Percentiles rank a stretch among this genome's conserved stretches.
Evolutionary conservation across 2,113 vertebrate species (phyloP).

Genomic region (Centrocercus urophasianus): DNA sequence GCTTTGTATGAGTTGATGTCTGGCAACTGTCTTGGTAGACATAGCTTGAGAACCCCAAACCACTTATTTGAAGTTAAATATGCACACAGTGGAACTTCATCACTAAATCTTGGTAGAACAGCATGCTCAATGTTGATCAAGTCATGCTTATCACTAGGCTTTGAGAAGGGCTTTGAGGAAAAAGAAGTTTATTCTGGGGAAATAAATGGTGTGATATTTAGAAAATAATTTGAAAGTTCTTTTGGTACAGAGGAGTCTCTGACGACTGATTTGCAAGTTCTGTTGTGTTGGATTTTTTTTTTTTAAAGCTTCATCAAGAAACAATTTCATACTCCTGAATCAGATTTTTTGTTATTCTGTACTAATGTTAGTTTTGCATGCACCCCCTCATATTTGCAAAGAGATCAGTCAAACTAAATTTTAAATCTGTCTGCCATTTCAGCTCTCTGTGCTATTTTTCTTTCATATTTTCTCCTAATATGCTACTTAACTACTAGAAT

Average conservation of each 20-base stretch:
- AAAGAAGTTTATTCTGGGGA: not conserved
- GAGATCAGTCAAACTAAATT: not conserved
- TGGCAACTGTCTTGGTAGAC: not conserved
- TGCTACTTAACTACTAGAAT: not conserved
- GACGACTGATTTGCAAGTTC: not conserved
- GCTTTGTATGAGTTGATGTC: not conserved
- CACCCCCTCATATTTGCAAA: not conserved
- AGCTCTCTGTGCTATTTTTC: not conserved
- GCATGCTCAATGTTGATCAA: not conserved
- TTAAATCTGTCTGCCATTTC: not conserved
- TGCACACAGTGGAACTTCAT: not conserved
- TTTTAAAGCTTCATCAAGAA: not conserved
- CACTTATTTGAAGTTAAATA: not conserved
- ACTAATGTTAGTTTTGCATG: not conserved
- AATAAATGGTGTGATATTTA: not conserved
- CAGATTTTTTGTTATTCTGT: constrained; percentile 6
- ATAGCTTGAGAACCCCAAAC: not conserved
- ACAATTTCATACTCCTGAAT: not conserved
- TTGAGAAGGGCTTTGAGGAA: not conserved
- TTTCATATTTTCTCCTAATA: not conserved
- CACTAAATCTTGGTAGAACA: not conserved
- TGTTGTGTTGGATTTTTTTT: not conserved
- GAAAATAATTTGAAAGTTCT: not conserved
- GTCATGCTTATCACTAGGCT: not conserved
- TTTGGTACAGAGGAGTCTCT: not conserved